Evolutionary conservation across 2,113 vertebrate genomes (phyloP).

Genomic region (Oplegnathus fasciatus): DNA sequence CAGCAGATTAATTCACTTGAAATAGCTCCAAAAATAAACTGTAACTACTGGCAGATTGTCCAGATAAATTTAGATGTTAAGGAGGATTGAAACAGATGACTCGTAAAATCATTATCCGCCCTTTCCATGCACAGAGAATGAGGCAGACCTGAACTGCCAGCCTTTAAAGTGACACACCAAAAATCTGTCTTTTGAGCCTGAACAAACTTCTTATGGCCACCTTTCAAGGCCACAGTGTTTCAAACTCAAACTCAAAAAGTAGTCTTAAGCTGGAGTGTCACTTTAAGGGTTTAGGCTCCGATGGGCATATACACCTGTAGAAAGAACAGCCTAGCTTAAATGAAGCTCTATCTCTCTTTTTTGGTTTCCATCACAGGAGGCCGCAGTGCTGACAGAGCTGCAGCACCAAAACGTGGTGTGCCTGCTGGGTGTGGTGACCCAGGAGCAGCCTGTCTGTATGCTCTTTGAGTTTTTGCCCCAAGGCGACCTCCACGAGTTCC

Average conservation of each 20-base stretch:
- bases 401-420: constrained; percentile 97
- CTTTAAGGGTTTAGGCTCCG: background rate
- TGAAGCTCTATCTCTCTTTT: background rate
- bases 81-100: constrained; percentile 13
- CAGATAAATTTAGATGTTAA: constrained; percentile 32
- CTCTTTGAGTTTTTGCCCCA: constrained; percentile 96
- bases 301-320: no score
- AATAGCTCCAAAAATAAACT: constrained; percentile 63
- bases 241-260: background rate
- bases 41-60: constrained; percentile 2
- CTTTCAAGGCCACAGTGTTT: no score
- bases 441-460: constrained; percentile 96
- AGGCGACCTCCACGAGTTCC: constrained; percentile 98
- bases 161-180: constrained; percentile 5
- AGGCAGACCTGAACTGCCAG: constrained; percentile 2
- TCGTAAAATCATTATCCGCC: constrained; percentile 17
- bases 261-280: background rate
- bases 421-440: constrained; percentile 94
- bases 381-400: constrained; percentile 91
- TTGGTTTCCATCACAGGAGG: constrained; percentile 80
- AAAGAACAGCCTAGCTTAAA: no score
- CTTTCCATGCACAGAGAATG: constrained; percentile 22
- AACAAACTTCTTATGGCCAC: background rate
- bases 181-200: background rate
- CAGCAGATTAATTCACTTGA: constrained; percentile 38